Evolutionary conservation across 1,140 invertebrate species (phyloP).

Genomic region (Thaumatotibia leucotreta): DNA sequence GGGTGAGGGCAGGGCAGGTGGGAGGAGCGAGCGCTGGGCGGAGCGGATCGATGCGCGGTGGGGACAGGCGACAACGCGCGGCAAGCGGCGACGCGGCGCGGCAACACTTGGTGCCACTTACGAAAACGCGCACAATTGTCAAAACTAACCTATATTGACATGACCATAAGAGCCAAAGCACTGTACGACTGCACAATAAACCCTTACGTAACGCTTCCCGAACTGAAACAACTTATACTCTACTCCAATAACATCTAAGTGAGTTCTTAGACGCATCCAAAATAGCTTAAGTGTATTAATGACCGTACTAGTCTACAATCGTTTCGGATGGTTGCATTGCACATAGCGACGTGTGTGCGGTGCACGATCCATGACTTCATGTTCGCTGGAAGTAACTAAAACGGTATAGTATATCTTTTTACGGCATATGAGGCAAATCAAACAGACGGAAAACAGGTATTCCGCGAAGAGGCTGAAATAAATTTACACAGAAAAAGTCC

Average conservation of each 20-base stretch:
- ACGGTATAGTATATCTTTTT: not conserved
- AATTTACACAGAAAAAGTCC: too few species aligned
- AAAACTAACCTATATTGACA: too few species aligned
- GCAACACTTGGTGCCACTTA: too few species aligned
- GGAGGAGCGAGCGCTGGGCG: slow-evolving; percentile 69
- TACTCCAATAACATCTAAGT: slow-evolving; percentile 20
- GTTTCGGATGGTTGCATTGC: not conserved
- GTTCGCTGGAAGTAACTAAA: not conserved
- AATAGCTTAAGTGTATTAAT: not conserved
- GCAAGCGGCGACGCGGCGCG: slow-evolving; percentile 30
- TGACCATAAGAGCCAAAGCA: too few species aligned
- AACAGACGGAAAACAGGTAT: too few species aligned
- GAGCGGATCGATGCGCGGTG: slow-evolving; percentile 71
- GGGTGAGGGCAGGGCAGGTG: slow-evolving; percentile 38
- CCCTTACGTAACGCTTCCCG: slow-evolving; percentile 53
- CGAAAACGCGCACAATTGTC: too few species aligned
- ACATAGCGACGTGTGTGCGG: not conserved
- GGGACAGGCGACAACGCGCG: slow-evolving; percentile 68
- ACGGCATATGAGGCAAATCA: too few species aligned
- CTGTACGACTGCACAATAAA: too few species aligned
- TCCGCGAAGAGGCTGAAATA: too few species aligned
- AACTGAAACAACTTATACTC: slow-evolving; percentile 16
- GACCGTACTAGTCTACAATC: not conserved
- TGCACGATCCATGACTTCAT: slow-evolving; percentile 1
- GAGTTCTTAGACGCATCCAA: not conserved